These are phyloP conservation scores for Sardina pilchardus DNA, from an alignment of 2,113 vertebrate species.

Conservation along the genomic window DNA sequence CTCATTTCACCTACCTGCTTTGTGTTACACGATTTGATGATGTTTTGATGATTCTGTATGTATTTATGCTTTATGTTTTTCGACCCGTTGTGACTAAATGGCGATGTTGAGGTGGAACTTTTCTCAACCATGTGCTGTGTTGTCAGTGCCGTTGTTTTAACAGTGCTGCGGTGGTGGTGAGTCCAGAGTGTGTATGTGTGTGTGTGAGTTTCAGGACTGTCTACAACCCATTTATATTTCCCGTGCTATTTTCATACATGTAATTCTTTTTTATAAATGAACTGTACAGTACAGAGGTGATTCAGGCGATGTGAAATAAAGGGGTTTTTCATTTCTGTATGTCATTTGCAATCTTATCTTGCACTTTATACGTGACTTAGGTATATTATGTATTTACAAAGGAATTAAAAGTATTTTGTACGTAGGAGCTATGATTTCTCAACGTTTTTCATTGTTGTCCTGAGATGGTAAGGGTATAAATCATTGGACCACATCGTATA, in stretches of 20 bases:
- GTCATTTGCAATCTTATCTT: conserved; percentile 45
- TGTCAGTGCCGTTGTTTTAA: conserved; percentile 54
- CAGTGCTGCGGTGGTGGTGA: conserved; percentile 43
- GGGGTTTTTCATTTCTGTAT: conserved; percentile 52
- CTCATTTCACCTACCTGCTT: conserved; percentile 45
- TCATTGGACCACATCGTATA: not conserved
- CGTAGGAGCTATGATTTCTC: conserved; percentile 23
- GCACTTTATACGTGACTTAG: conserved; percentile 44
- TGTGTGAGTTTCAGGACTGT: conserved; percentile 44
- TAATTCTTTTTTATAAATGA: conserved; percentile 62
- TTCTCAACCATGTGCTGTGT: conserved; percentile 53
- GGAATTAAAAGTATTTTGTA: conserved; percentile 47
- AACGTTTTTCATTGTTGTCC: not conserved
- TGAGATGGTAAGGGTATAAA: not conserved
- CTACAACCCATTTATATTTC: conserved; percentile 48
- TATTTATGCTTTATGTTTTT: conserved; percentile 55
- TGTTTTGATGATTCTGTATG: conserved; percentile 47
- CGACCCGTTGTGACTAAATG: conserved; percentile 55
- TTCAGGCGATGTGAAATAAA: conserved; percentile 60
- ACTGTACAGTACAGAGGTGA: conserved; percentile 59
- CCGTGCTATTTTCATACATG: conserved; percentile 58
- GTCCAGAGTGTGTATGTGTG: conserved; percentile 46
- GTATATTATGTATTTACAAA: conserved; percentile 43
- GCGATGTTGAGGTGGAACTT: conserved; percentile 50
- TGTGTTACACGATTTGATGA: conserved; percentile 50